Conservation (phyloP, 2,888 invertebrate genomes). For the Amphipyra tragopoginis region DNA sequence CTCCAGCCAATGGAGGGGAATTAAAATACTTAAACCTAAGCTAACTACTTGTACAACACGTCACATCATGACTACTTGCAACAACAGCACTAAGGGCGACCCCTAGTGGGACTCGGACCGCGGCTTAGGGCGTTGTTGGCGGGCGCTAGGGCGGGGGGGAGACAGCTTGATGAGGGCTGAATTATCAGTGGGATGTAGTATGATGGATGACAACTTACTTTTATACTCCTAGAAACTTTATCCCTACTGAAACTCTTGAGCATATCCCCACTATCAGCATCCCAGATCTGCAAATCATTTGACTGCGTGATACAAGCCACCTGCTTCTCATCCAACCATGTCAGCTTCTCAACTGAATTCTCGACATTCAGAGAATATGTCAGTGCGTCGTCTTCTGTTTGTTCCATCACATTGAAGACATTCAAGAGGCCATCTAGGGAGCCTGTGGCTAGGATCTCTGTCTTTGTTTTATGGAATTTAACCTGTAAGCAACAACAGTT, state of each 20-base stretch:
- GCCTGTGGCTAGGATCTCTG: conserved; percentile 93
- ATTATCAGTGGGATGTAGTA: too few species aligned
- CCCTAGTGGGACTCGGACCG: too few species aligned
- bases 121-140: too few species aligned
- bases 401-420: conserved; percentile 93
- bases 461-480: conserved; percentile 92
- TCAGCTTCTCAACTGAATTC: conserved; percentile 92
- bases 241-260: conserved; percentile 89
- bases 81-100: too few species aligned
- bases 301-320: conserved; percentile 93
- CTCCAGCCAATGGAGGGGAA: too few species aligned
- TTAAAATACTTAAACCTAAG: too few species aligned
- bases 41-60: too few species aligned
- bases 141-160: too few species aligned
- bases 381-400: conserved; percentile 95
- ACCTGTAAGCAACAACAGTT: conserved; percentile 80
- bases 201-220: conserved; percentile 70
- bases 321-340: conserved; percentile 86
- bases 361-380: conserved; percentile 94
- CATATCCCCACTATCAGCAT: conserved; percentile 91
- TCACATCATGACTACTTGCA: too few species aligned
- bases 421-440: conserved; percentile 96
- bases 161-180: too few species aligned
- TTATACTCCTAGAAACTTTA: conserved; percentile 90
- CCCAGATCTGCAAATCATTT: conserved; percentile 92